Evolutionary conservation across 2,113 vertebrate genomes (phyloP).

Genomic region (Entelurus aequoreus): DNA sequence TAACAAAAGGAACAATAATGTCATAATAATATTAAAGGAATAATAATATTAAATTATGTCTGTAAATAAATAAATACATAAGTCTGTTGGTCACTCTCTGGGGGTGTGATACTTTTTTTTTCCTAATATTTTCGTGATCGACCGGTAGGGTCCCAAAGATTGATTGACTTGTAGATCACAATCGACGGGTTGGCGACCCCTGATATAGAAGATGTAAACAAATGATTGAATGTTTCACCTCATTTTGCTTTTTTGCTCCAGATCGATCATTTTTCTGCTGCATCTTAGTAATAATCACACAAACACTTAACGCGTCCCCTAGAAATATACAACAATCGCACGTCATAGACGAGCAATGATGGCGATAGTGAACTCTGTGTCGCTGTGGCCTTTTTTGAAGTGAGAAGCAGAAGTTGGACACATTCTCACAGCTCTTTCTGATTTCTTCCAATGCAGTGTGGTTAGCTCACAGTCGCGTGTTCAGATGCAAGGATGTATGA

Average conservation of each 20-base stretch:
- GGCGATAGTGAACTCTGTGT: neutral
- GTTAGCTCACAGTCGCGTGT: conserved; percentile 7
- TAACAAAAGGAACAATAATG: too few relatives aligned
- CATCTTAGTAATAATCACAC: too few relatives aligned
- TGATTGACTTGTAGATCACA: too few relatives aligned
- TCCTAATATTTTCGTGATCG: too few relatives aligned
- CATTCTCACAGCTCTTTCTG: conserved; percentile 9
- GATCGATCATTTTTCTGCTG: neutral
- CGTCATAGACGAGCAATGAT: neutral
- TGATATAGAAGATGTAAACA: too few relatives aligned
- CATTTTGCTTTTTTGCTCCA: neutral
- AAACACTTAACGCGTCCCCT: neutral
- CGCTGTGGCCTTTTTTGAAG: neutral
- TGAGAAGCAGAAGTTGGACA: neutral
- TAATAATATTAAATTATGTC: too few relatives aligned
- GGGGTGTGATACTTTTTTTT: too few relatives aligned
- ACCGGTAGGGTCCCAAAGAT: too few relatives aligned
- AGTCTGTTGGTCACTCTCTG: too few relatives aligned
- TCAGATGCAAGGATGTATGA: conserved; percentile 24
- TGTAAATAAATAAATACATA: too few relatives aligned
- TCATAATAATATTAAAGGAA: too few relatives aligned
- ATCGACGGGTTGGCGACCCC: too few relatives aligned
- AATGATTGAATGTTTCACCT: neutral
- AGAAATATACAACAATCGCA: neutral
- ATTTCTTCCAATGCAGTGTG: conserved; percentile 10